Base-by-base conservation (phyloP, 2,888 invertebrate species). In the Tineola bisselliella region DNA sequence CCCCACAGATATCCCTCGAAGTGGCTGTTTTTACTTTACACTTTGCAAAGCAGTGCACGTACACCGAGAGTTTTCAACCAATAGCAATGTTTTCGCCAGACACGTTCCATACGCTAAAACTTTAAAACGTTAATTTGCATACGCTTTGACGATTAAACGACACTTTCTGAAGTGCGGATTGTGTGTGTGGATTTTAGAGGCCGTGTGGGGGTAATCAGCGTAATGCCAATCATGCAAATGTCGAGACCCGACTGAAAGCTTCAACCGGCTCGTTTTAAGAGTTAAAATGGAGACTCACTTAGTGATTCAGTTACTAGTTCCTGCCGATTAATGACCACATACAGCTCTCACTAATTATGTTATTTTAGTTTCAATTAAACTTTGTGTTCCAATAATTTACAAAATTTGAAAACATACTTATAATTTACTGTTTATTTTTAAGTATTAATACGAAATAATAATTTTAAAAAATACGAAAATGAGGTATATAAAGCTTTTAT, bases 201-300 rank as follows among this genome's bases (percentile, higher is more conserved):
- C 30, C 25, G 56, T 17, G 25, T 56, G 67, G 70, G 69, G 70
- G 75, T 84, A 87, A 86, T 84, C 84, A 86, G 81, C 81, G 84
- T 84, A 86, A 86, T 87, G 73, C 78, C 84, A 87, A 87, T 87
- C 86, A 87, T 87, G 86, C 84, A 86, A 87, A 87, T 87, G 80
- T 71, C 79, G 86, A 84, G 84, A 84, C 83, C 81, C 84, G 74
- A 80, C 84, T 87, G 86, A 87, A 84, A 86, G 84, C 86, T 79
- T 81, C 82, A 81, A 81, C 82, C 78, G 80, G 82, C 82, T 84
- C 84, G 86, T 86, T 87, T 84, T 86, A 86, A 84, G 84, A 87
- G 86, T 86, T 87, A 87, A 87, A 87, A 87, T 86, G 84, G 81
- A 84, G 84, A 87, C 84, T 84, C 86, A 87, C 84, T 87, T 86